Percentiles rank a stretch among this genome's conserved stretches.
Conservation (phyloP, 1,140 invertebrate genomes). For the Onthophagus taurus region DNA sequence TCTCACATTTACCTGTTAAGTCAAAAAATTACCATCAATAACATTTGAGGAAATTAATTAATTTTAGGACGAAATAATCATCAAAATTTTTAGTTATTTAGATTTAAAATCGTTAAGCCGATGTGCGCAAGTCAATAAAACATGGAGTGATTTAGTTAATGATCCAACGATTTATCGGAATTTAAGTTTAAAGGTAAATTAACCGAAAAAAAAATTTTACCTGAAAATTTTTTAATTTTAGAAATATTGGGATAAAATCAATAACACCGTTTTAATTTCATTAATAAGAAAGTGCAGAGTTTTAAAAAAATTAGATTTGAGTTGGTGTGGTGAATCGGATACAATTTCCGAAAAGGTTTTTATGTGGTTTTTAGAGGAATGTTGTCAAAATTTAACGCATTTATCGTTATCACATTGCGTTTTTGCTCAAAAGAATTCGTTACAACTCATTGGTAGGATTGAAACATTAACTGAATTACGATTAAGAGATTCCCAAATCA, state of each 20-base stretch:
- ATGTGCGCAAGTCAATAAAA: conserved; percentile 64
- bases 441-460: too few species aligned
- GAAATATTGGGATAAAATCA: conserved; percentile 47
- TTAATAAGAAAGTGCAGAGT: conserved; percentile 51
- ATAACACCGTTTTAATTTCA: conserved; percentile 38
- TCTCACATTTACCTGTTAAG: too few species aligned
- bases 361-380: conserved; percentile 57
- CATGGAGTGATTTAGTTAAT: conserved; percentile 62
- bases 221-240: conserved; percentile 23
- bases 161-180: conserved; percentile 69
- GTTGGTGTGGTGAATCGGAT: conserved; percentile 76
- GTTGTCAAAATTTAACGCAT: conserved; percentile 42
- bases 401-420: conserved; percentile 28
- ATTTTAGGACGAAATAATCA: conserved; percentile 45
- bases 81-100: conserved; percentile 65
- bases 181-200: conserved; percentile 61
- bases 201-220: conserved; percentile 2
- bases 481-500: too few species aligned
- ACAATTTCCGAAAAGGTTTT: conserved; percentile 42
- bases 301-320: conserved; percentile 70
- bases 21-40: too few species aligned
- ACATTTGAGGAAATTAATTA: too few species aligned
- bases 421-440: too few species aligned
- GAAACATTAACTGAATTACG: too few species aligned
- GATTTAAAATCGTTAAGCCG: conserved; percentile 68